These are phyloP conservation scores for Todiramphus chloris DNA, from an alignment of 2,113 vertebrate genomes.

Conservation along the genomic window DNA sequence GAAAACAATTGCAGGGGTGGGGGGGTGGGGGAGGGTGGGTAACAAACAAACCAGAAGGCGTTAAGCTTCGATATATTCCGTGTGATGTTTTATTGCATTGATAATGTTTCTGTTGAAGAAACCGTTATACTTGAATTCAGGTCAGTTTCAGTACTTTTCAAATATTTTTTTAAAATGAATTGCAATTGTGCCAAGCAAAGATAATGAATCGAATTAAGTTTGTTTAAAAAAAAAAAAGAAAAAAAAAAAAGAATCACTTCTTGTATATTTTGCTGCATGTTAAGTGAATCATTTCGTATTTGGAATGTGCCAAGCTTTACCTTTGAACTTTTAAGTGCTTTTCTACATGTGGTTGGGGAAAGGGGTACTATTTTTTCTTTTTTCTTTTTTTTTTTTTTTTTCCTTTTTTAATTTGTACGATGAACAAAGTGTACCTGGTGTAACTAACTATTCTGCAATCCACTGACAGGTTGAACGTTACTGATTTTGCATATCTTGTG, in stretches of 20 bases:
- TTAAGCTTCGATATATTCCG: constrained; percentile 79
- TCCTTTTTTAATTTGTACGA: constrained; percentile 76
- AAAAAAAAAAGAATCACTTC: constrained; percentile 71
- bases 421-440: constrained; percentile 72
- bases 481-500: constrained; percentile 97
- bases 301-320: constrained; percentile 84
- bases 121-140: constrained; percentile 97
- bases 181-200: constrained; percentile 84
- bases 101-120: constrained; percentile 89
- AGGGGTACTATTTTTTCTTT: constrained; percentile 67
- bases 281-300: constrained; percentile 87
- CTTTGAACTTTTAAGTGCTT: constrained; percentile 83
- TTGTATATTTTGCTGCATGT: constrained; percentile 90
- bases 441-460: constrained; percentile 65
- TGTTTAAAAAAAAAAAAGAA: constrained; percentile 71
- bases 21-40: not conserved
- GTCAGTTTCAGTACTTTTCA: constrained; percentile 92
- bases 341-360: constrained; percentile 74
- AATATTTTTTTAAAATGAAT: constrained; percentile 86
- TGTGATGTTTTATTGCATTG: constrained; percentile 88
- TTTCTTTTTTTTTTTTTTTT: constrained; percentile 64
- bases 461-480: constrained; percentile 69
- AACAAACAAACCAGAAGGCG: constrained; percentile 59
- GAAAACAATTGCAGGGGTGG: constrained; percentile 46
- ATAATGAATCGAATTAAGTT: constrained; percentile 78